Conservation (phyloP, 1,140 invertebrate genomes). For the Lerema accius region DNA sequence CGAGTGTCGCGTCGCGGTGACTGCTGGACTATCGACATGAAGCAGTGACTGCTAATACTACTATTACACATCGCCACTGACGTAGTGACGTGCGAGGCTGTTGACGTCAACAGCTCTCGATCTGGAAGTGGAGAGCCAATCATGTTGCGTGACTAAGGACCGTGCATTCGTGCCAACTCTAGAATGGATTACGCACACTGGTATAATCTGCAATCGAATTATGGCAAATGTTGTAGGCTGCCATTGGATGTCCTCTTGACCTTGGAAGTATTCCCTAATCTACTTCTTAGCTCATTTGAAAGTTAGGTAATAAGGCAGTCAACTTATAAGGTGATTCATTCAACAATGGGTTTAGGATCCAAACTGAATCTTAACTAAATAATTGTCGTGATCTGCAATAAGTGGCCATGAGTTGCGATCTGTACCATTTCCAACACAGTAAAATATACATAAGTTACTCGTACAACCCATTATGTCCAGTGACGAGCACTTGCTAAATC, state of each 20-base stretch:
- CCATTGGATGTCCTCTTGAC: neutral
- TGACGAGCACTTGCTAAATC: no score
- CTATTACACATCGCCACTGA: neutral
- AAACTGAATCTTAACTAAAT: no score
- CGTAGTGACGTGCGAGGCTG: conserved; percentile 24
- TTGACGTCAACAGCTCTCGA: conserved; percentile 32
- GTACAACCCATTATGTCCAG: no score
- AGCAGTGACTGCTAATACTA: neutral
- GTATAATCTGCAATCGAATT: conserved; percentile 4
- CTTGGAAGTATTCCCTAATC: no score
- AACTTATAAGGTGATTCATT: no score
- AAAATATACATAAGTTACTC: no score
- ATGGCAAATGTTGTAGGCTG: neutral
- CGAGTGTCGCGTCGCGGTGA: neutral
- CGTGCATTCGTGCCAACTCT: conserved; percentile 23
- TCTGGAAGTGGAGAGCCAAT: neutral
- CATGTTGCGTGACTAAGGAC: conserved; percentile 31
- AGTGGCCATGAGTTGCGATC: no score
- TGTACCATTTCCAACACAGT: no score
- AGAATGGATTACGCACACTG: conserved; percentile 14
- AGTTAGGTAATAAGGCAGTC: no score
- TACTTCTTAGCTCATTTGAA: no score
- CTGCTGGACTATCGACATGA: conserved; percentile 2
- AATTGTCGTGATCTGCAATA: no score
- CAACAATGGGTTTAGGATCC: no score